Conservation (phyloP, 2,797 vertebrate species). For the Pseudochirops cupreus region DNA sequence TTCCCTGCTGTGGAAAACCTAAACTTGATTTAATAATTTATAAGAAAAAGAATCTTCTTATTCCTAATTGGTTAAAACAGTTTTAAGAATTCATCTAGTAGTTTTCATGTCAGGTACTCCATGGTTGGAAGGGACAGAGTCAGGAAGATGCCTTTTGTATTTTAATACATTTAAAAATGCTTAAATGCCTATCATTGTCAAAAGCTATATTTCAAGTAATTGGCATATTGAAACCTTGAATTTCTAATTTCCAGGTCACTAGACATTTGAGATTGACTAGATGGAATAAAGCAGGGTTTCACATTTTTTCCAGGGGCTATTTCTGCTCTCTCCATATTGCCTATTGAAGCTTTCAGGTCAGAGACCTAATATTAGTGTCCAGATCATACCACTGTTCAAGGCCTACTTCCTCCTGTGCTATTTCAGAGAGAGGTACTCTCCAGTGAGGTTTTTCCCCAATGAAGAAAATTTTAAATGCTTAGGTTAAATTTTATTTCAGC, state of each 20-base stretch:
- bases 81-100: conserved; percentile 12
- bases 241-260: not conserved
- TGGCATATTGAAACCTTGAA: conserved; percentile 38
- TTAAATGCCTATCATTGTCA: not conserved
- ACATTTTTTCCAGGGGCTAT: too few species aligned
- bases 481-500: not conserved
- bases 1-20: not conserved
- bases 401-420: too few species aligned
- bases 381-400: too few species aligned
- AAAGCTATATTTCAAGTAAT: conserved; percentile 31
- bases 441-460: not conserved
- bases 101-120: conserved; percentile 13
- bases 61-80: not conserved
- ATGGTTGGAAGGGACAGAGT: not conserved
- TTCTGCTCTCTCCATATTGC: too few species aligned
- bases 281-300: too few species aligned
- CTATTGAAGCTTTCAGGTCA: too few species aligned
- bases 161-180: conserved; percentile 40
- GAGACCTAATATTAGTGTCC: too few species aligned
- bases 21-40: not conserved
- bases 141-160: not conserved
- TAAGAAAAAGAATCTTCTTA: not conserved
- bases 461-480: not conserved
- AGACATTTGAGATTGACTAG: conserved; percentile 1
- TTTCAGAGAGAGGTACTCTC: too few species aligned